These are phyloP conservation scores for Stegana nigrithorax DNA, from an alignment of 2,888 invertebrate genomes.

Conservation along the genomic window DNA sequence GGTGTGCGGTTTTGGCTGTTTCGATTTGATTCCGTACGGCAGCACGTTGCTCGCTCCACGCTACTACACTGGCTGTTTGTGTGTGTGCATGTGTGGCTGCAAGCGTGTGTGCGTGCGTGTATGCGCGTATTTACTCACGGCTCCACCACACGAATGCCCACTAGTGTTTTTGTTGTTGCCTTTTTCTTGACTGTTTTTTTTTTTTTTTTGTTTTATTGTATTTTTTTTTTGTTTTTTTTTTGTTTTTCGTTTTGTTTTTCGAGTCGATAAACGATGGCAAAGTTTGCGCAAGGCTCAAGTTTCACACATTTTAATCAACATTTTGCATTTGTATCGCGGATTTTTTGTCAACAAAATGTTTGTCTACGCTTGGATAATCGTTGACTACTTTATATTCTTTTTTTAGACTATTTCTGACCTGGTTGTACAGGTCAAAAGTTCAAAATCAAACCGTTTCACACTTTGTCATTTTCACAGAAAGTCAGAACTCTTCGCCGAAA, in stretches of 20 bases:
- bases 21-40: no score
- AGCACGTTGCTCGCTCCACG: no score
- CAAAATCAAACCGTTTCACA: constrained; percentile 50
- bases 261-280: no score
- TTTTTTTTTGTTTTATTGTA: background rate
- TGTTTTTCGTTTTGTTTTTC: constrained; percentile 22
- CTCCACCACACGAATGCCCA: constrained; percentile 1
- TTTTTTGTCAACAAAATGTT: constrained; percentile 10
- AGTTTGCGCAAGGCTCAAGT: constrained; percentile 60
- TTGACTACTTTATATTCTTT: background rate
- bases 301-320: constrained; percentile 53
- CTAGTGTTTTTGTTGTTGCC: no score
- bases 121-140: background rate
- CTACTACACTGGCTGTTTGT: no score
- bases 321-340: constrained; percentile 15
- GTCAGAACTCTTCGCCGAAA: constrained; percentile 57
- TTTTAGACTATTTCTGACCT: constrained; percentile 63
- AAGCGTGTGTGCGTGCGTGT: constrained; percentile 31
- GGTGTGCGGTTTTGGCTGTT: no score
- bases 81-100: background rate
- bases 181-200: background rate
- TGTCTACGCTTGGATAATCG: background rate
- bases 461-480: constrained; percentile 50
- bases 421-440: constrained; percentile 64
- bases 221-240: background rate